Conservation (phyloP, 2,797 vertebrate species). For the Crocidura indochinensis region DNA sequence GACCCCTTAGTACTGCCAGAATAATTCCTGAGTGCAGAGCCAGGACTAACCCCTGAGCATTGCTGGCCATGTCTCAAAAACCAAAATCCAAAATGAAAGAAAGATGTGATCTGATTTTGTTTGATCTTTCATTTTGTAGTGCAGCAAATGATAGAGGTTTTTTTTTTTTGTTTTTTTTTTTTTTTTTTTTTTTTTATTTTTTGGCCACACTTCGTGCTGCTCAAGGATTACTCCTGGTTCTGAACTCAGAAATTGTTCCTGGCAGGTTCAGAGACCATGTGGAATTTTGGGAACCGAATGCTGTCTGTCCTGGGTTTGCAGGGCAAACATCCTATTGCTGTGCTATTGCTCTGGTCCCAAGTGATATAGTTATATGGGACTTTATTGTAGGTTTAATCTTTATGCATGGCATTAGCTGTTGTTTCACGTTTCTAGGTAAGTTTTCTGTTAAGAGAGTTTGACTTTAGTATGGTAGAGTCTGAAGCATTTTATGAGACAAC, state of each 20-base stretch:
- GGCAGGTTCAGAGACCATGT: too few species aligned
- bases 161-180: not conserved
- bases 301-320: too few species aligned
- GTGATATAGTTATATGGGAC: not conserved
- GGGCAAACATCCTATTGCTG: too few species aligned
- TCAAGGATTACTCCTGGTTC: too few species aligned
- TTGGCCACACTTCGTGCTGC: too few species aligned
- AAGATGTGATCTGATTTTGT: not conserved
- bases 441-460: conserved; percentile 1
- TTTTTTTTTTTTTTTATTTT: not conserved
- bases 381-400: conserved; percentile 25
- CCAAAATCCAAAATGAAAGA: not conserved
- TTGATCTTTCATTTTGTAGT: not conserved
- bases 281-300: too few species aligned
- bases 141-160: not conserved
- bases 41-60: too few species aligned
- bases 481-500: conserved; percentile 12
- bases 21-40: too few species aligned
- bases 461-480: not conserved
- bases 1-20: too few species aligned
- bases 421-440: not conserved
- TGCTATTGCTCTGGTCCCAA: not conserved
- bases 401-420: not conserved
- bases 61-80: too few species aligned
- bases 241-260: too few species aligned